Conservation (phyloP, 2,888 invertebrate genomes). For the Metellina segmentata region DNA sequence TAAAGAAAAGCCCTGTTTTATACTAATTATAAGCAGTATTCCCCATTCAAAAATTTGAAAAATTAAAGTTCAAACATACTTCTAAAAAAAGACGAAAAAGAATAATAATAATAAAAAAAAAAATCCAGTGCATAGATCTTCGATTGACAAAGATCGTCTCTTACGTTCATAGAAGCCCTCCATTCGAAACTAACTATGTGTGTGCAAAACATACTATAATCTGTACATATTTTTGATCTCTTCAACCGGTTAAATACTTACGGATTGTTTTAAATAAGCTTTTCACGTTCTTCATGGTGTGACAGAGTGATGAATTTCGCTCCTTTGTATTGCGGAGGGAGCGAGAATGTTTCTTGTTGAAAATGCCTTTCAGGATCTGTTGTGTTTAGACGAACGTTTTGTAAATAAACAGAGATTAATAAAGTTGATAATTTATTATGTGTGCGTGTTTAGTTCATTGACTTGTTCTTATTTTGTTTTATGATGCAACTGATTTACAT, state of each 20-base stretch:
- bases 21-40: too few relatives aligned
- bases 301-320: not conserved
- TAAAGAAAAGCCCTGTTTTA: too few relatives aligned
- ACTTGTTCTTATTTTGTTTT: not conserved
- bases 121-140: not conserved
- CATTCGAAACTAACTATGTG: conserved; percentile 10
- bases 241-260: conserved; percentile 18
- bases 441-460: not conserved
- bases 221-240: conserved; percentile 56
- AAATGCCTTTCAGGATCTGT: conserved; percentile 32
- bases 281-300: not conserved
- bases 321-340: not conserved
- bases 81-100: too few relatives aligned
- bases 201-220: conserved; percentile 20
- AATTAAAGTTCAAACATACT: too few relatives aligned
- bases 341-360: conserved; percentile 27
- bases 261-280: conserved; percentile 40
- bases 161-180: conserved; percentile 22
- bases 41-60: too few relatives aligned
- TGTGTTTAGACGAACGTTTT: conserved; percentile 37
- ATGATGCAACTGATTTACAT: too few relatives aligned
- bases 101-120: not conserved
- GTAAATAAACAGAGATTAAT: conserved; percentile 61
- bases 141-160: not conserved
- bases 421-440: conserved; percentile 57